phyloP scores from a whole-genome alignment of 2,888 invertebrate species.

The Cryptus armator region DNA sequence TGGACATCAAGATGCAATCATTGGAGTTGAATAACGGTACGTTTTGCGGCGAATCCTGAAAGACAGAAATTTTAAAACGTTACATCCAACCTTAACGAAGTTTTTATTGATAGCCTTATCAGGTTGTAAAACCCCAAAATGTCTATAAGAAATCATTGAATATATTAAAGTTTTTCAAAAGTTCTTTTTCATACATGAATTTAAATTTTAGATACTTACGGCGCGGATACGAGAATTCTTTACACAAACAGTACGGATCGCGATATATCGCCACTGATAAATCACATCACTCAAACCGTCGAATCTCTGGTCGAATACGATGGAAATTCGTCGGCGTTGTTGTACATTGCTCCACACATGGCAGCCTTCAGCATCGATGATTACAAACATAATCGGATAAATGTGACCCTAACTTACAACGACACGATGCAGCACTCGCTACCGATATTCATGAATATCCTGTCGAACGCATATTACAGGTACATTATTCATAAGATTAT shows the following conservation, averaged over 20 bases:
- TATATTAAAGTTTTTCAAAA: neutral
- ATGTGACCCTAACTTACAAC: slow-evolving; percentile 90
- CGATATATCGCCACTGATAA: slow-evolving; percentile 82
- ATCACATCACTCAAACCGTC: slow-evolving; percentile 80
- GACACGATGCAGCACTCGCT: slow-evolving; percentile 93
- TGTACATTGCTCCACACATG: slow-evolving; percentile 89
- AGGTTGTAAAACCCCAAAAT: no score
- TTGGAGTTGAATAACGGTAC: slow-evolving; percentile 87
- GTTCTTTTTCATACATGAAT: slow-evolving; percentile 5
- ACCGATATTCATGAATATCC: slow-evolving; percentile 90
- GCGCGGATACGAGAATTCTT: slow-evolving; percentile 87
- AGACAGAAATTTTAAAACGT: no score
- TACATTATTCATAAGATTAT: slow-evolving; percentile 80
- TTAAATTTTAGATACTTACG: slow-evolving; percentile 86
- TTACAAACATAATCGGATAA: slow-evolving; percentile 86
- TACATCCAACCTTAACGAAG: no score
- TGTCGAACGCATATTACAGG: slow-evolving; percentile 91
- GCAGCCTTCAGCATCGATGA: slow-evolving; percentile 89
- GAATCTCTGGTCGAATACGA: slow-evolving; percentile 86
- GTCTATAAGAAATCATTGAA: no score
- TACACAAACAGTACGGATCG: slow-evolving; percentile 87
- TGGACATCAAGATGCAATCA: slow-evolving; percentile 88
- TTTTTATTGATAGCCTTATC: no score
- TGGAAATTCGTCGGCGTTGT: slow-evolving; percentile 89
- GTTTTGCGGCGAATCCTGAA: slow-evolving; percentile 14